These are phyloP conservation scores for Apoda limacodes DNA, from an alignment of 2,888 invertebrate genomes.

Conservation along the genomic window DNA sequence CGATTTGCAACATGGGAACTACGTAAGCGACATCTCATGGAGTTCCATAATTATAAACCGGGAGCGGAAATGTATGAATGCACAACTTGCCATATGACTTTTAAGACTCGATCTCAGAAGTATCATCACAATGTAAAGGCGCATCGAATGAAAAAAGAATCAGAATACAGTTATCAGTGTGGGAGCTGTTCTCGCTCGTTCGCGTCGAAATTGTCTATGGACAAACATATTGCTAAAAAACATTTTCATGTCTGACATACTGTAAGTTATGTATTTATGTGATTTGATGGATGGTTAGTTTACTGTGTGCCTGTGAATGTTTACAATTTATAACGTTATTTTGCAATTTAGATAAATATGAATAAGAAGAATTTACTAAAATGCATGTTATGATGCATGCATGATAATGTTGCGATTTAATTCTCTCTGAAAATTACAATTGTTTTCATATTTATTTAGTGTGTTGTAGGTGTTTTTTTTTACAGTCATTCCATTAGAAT, in stretches of 20 bases:
- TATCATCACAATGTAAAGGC: conserved; percentile 59
- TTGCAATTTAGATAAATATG: no score
- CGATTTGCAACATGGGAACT: conserved; percentile 58
- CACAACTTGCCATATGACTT: conserved; percentile 57
- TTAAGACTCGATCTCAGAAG: conserved; percentile 56
- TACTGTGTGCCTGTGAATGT: no score
- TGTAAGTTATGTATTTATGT: no score
- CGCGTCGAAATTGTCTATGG: conserved; percentile 60
- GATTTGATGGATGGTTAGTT: no score
- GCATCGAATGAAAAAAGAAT: conserved; percentile 54
- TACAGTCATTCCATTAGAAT: no score
- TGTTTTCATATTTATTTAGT: no score
- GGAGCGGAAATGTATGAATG: conserved; percentile 60
- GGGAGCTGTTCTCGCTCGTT: conserved; percentile 61
- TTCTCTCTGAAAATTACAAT: no score
- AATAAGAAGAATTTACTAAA: no score
- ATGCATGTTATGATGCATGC: no score
- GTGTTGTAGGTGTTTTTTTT: no score
- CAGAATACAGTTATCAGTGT: conserved; percentile 58
- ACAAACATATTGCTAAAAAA: conserved; percentile 65
- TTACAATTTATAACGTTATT: no score
- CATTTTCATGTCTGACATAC: conserved; percentile 55
- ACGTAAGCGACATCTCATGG: conserved; percentile 52
- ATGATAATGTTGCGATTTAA: no score
- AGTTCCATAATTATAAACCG: conserved; percentile 54